Percentiles rank a stretch among this genome's conserved stretches.
Conservation (phyloP, 2,113 vertebrate species). For the Tenebrosternarchus preto region DNA sequence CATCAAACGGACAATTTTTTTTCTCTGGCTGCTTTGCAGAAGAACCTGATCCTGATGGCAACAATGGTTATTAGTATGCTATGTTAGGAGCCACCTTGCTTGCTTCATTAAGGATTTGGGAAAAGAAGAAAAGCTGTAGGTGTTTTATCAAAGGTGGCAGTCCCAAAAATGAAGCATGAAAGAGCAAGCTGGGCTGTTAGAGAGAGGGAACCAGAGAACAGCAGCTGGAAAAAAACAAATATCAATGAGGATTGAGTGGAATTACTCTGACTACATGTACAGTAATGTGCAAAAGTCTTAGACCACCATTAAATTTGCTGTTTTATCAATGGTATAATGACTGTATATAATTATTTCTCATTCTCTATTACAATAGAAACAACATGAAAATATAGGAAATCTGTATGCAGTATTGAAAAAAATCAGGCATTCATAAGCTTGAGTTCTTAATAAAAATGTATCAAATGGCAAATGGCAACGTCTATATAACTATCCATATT, state of each 20-base stretch:
- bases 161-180: slow-evolving; percentile 4
- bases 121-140: not conserved
- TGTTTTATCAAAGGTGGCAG: slow-evolving; percentile 12
- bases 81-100: slow-evolving; percentile 10
- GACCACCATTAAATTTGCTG: too few species aligned
- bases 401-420: too few species aligned
- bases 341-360: too few species aligned
- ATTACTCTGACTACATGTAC: too few species aligned
- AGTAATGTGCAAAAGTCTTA: too few species aligned
- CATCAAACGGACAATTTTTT: not conserved
- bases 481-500: too few species aligned
- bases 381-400: too few species aligned
- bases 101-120: slow-evolving; percentile 9
- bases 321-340: too few species aligned
- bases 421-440: too few species aligned
- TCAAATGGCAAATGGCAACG: too few species aligned
- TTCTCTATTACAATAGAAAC: too few species aligned
- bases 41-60: not conserved
- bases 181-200: not conserved
- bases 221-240: not conserved
- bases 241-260: not conserved
- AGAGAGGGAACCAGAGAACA: not conserved
- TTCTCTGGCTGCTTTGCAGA: not conserved
- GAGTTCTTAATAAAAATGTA: too few species aligned
- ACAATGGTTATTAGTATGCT: not conserved